Conservation (phyloP, 2,888 invertebrate species). For the Perdita meconis region DNA sequence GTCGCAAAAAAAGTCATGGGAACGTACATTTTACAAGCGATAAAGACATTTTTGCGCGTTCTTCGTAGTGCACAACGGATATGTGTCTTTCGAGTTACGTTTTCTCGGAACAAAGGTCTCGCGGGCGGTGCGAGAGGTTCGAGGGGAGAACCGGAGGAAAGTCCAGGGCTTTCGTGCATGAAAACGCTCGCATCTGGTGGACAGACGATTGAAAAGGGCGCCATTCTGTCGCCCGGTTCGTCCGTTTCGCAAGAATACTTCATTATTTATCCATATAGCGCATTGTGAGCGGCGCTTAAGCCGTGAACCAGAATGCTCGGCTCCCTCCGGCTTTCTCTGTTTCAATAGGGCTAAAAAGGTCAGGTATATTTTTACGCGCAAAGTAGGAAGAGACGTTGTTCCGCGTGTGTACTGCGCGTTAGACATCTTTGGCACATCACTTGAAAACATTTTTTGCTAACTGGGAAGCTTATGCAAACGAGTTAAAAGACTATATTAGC, state of each 20-base stretch:
- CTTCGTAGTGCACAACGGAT: background rate
- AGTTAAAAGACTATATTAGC: too few species aligned
- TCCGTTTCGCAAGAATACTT: slow-evolving; percentile 52
- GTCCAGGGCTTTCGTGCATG: slow-evolving; percentile 21
- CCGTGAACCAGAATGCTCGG: slow-evolving; percentile 43
- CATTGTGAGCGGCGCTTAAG: slow-evolving; percentile 54
- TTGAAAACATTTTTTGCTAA: background rate
- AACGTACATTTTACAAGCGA: too few species aligned
- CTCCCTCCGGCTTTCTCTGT: slow-evolving; percentile 32
- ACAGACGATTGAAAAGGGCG: slow-evolving; percentile 55
- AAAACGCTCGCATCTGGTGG: slow-evolving; percentile 61
- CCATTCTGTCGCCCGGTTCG: slow-evolving; percentile 37
- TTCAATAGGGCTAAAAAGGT: slow-evolving; percentile 45
- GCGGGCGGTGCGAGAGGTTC: slow-evolving; percentile 10
- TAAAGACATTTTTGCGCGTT: background rate
- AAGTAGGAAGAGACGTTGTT: slow-evolving; percentile 18
- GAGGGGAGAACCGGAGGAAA: slow-evolving; percentile 29
- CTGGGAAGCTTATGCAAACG: too few species aligned
- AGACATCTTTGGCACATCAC: background rate
- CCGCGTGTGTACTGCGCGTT: slow-evolving; percentile 11
- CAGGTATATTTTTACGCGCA: slow-evolving; percentile 42
- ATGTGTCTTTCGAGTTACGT: slow-evolving; percentile 1
- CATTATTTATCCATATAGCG: slow-evolving; percentile 54
- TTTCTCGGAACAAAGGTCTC: background rate
- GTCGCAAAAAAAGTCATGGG: too few species aligned